Conservation (phyloP, 1,140 invertebrate genomes). For the Eriosoma lanigerum region DNA sequence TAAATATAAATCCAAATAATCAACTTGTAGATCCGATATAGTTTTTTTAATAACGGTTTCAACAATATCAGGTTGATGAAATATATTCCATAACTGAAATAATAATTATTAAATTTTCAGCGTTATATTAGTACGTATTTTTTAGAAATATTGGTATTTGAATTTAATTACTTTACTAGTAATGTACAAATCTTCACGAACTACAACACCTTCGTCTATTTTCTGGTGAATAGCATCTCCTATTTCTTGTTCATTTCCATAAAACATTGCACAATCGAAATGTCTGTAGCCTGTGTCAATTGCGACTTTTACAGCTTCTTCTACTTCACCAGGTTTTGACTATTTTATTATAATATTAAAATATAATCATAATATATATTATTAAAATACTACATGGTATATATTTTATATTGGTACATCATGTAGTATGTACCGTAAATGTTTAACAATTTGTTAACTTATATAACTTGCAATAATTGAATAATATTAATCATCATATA, state of each 20-base stretch:
- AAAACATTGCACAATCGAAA: conserved; percentile 70
- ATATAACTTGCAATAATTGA: too few species aligned
- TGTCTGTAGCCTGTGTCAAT: conserved; percentile 71
- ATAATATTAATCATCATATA: too few species aligned
- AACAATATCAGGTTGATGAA: conserved; percentile 64
- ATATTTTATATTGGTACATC: too few species aligned
- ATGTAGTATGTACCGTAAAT: too few species aligned
- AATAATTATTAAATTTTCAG: too few species aligned
- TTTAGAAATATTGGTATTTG: too few species aligned
- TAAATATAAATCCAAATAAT: conserved; percentile 75
- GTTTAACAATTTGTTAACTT: too few species aligned
- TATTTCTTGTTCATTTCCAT: conserved; percentile 80
- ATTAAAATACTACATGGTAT: too few species aligned
- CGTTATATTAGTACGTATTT: too few species aligned
- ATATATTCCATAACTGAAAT: conserved; percentile 67
- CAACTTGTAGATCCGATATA: conserved; percentile 62
- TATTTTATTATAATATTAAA: too few species aligned
- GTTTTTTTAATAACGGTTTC: conserved; percentile 63
- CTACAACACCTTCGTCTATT: conserved; percentile 70
- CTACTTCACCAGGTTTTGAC: conserved; percentile 62
- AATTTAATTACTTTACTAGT: conserved; percentile 63
- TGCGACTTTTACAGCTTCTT: conserved; percentile 67
- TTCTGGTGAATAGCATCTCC: conserved; percentile 73
- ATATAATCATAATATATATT: too few species aligned
- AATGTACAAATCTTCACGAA: conserved; percentile 70